A percentile compares a stretch with the other conserved stretches of the same genome.
phyloP scores from a whole-genome alignment of 2,113 vertebrate genomes.

The Myiopsitta monachus region DNA sequence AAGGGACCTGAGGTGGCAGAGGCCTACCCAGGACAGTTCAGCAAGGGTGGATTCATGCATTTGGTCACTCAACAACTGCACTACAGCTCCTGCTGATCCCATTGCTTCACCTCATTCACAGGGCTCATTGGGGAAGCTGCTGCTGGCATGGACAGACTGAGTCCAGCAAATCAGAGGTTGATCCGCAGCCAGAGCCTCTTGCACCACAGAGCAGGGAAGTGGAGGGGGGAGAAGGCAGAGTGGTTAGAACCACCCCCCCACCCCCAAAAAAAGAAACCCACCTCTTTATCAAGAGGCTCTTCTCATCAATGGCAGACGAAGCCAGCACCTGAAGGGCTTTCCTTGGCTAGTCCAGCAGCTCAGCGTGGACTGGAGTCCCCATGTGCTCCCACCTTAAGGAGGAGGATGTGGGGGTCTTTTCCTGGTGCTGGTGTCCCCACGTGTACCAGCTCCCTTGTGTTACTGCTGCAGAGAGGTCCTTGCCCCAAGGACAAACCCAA shows the following conservation, averaged over 20 bases:
- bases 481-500: neutral
- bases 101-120: accelerated
- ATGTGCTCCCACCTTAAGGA: neutral
- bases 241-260: neutral
- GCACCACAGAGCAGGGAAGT: neutral
- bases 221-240: neutral
- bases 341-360: neutral
- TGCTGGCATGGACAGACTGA: accelerated
- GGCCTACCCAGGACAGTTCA: neutral
- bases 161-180: neutral
- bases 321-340: neutral
- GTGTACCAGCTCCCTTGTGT: accelerated
- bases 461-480: neutral
- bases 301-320: neutral
- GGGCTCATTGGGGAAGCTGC: neutral
- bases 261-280: no score
- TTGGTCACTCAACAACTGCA: neutral
- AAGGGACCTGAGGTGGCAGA: neutral
- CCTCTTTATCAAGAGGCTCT: neutral
- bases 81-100: neutral
- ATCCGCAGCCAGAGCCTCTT: neutral
- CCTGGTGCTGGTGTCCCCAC: neutral
- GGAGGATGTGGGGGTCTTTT: neutral
- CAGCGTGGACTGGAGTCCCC: neutral
- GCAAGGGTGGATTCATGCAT: neutral